phyloP scores from a whole-genome alignment of 2,888 invertebrate species.

The Thecophora atra region DNA sequence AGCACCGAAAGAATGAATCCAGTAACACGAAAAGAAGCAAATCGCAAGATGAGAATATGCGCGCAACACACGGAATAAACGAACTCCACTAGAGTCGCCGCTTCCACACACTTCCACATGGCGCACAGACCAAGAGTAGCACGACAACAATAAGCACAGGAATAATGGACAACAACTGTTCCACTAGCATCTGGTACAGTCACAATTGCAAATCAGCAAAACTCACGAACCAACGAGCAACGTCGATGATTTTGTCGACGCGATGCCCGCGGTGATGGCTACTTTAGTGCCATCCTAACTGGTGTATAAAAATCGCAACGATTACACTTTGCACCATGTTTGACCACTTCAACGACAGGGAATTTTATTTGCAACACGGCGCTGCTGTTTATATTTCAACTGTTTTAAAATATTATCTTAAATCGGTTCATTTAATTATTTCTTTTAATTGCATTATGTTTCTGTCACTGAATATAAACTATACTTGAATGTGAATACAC shows the following conservation, averaged over 20 bases:
- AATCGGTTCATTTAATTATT: background rate
- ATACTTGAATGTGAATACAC: background rate
- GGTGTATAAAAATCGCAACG: constrained; percentile 13
- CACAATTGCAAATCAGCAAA: constrained; percentile 33
- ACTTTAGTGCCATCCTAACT: constrained; percentile 18
- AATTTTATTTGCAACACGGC: constrained; percentile 31
- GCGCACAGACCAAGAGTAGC: background rate
- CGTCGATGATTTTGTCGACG: background rate
- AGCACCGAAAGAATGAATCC: constrained; percentile 16
- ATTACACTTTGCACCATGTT: constrained; percentile 24
- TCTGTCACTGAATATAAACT: background rate
- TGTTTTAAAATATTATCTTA: background rate
- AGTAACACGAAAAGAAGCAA: background rate
- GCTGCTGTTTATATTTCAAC: background rate
- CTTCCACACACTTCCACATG: constrained; percentile 35
- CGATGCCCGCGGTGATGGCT: background rate
- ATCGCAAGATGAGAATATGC: constrained; percentile 12
- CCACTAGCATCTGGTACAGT: constrained; percentile 34
- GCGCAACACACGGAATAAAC: constrained; percentile 3
- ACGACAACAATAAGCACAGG: constrained; percentile 10
- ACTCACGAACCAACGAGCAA: constrained; percentile 22
- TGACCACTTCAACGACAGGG: constrained; percentile 37
- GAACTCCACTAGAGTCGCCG: constrained; percentile 37
- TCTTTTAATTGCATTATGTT: constrained; percentile 1
- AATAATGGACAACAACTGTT: constrained; percentile 24